Conservation (phyloP, 2,113 vertebrate genomes). For the Epinephelus lanceolatus region DNA sequence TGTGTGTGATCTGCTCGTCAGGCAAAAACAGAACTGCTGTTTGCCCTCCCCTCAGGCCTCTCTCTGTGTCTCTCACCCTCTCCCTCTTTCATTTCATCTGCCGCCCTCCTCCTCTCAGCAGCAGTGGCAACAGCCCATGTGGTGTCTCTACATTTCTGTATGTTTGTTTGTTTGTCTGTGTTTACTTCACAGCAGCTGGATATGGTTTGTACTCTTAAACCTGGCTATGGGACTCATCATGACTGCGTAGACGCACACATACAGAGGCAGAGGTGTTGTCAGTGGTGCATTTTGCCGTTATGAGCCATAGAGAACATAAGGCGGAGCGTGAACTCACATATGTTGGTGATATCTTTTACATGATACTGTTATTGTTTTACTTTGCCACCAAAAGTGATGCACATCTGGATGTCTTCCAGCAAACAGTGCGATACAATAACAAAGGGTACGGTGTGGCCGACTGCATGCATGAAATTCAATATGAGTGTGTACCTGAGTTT, state of each 20-base stretch:
- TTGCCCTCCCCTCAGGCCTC: slow-evolving; percentile 59
- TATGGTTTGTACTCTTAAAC: slow-evolving; percentile 59
- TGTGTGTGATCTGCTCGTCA: slow-evolving; percentile 52
- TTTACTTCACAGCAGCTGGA: slow-evolving; percentile 76
- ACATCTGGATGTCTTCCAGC: slow-evolving; percentile 44
- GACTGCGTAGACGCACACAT: slow-evolving; percentile 29
- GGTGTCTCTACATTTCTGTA: slow-evolving; percentile 40
- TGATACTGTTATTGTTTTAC: slow-evolving; percentile 38
- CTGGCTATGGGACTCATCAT: slow-evolving; percentile 34
- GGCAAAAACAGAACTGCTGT: slow-evolving; percentile 63
- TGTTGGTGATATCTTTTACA: slow-evolving; percentile 46
- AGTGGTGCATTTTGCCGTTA: slow-evolving; percentile 37
- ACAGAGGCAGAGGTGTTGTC: slow-evolving; percentile 51
- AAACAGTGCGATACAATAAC: not conserved
- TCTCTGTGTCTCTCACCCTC: slow-evolving; percentile 42
- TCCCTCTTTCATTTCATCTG: slow-evolving; percentile 40
- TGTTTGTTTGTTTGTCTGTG: slow-evolving; percentile 71
- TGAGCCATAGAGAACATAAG: slow-evolving; percentile 41
- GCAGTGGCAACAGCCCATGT: slow-evolving; percentile 47
- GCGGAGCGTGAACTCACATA: slow-evolving; percentile 44
- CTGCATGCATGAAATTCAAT: not conserved
- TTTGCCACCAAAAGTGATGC: slow-evolving; percentile 17
- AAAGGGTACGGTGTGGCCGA: slow-evolving; percentile 2
- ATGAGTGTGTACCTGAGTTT: slow-evolving; percentile 15
- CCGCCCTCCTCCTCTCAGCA: slow-evolving; percentile 19